Conservation (phyloP, 2,113 vertebrate genomes). For the Hydropotes inermis region DNA sequence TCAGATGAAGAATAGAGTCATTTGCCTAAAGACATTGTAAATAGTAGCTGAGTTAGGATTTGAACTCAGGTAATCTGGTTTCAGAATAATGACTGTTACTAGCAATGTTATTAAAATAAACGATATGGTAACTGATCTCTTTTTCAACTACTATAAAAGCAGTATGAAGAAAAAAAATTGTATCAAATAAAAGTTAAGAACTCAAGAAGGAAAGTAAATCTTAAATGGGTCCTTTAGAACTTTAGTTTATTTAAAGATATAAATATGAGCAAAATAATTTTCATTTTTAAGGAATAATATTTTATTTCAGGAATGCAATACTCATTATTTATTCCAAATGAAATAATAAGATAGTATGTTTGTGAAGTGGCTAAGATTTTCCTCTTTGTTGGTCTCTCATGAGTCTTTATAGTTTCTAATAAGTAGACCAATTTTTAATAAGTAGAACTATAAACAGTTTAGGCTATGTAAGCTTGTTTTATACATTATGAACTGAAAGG, state of each 20-base stretch:
- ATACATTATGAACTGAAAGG: background rate
- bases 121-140: conserved; percentile 3
- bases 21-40: background rate
- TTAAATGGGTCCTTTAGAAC: background rate
- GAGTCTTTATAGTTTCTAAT: background rate
- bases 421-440: background rate
- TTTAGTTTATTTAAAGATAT: background rate
- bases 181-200: background rate
- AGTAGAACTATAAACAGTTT: conserved; percentile 27
- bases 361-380: background rate
- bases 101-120: background rate
- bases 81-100: background rate
- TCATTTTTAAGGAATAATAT: background rate
- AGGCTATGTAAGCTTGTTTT: background rate
- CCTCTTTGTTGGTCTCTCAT: background rate
- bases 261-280: conserved; percentile 26
- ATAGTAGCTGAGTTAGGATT: background rate
- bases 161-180: conserved; percentile 25
- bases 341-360: background rate
- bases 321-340: conserved; percentile 41
- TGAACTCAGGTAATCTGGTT: background rate
- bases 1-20: background rate
- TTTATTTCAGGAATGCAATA: conserved; percentile 21
- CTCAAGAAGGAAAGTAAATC: conserved; percentile 21
- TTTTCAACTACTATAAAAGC: background rate